Percentiles rank a stretch among this genome's conserved stretches.
These are phyloP conservation scores for Sinella curviseta DNA, from an alignment of 1,140 invertebrate species.

Conservation along the genomic window DNA sequence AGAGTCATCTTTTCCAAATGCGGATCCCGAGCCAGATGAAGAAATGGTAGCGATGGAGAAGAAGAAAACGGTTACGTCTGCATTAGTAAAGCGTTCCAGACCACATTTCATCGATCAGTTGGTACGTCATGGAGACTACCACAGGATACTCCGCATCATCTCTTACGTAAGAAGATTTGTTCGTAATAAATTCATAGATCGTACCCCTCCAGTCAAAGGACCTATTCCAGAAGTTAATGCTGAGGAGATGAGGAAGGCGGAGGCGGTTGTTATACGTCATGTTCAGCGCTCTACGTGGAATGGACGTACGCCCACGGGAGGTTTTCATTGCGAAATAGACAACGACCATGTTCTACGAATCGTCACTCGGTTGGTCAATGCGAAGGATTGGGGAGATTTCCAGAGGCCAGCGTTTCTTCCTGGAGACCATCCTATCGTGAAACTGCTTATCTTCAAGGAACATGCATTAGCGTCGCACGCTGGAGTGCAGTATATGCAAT, in stretches of 20 bases:
- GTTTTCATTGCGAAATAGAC: neutral
- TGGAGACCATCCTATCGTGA: neutral
- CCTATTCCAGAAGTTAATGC: neutral
- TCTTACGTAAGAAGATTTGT: neutral
- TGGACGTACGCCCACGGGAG: neutral
- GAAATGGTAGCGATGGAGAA: conserved; percentile 43
- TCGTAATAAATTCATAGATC: neutral
- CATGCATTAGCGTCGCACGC: neutral
- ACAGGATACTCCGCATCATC: neutral
- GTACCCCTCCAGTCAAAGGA: neutral
- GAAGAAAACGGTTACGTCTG: conserved; percentile 18
- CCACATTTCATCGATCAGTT: neutral
- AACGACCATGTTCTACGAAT: neutral
- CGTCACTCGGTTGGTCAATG: neutral
- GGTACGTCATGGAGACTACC: neutral
- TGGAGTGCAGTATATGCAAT: neutral
- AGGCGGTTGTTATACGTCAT: neutral
- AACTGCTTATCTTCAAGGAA: neutral
- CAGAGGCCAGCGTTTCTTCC: neutral
- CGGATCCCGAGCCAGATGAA: conserved; percentile 37
- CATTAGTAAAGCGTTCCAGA: neutral
- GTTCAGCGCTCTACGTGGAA: neutral
- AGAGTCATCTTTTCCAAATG: neutral
- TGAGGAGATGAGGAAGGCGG: neutral
- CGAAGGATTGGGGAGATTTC: neutral